Evolutionary conservation across 1,140 invertebrate species (phyloP), one percentile per base, ranked within the genome.

Genomic region (Drosophila eugracilis): DNA sequence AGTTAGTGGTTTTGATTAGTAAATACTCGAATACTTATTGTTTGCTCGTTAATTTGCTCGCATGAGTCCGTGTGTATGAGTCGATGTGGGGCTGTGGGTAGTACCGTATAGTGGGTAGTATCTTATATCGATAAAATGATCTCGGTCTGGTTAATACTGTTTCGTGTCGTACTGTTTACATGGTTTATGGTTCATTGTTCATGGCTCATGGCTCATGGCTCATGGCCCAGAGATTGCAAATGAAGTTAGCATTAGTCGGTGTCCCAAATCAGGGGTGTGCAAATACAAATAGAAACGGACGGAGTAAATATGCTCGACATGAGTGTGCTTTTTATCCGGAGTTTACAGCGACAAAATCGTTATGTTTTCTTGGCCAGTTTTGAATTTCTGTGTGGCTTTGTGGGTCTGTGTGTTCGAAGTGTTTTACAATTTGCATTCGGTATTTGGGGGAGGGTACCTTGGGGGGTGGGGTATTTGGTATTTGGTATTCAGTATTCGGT

Each of bases 71-170:
- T 26, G 22, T 7, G 34, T 41, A 22, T 37, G 36, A 22, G 19
- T 42, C 17, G 22, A n/a, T 58, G n/a, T 45, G n/a, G 53, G 32
- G 12, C 26, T n/a, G 22, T n/a, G 32, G n/a, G 48, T 41, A 30
- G 55, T 60, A 36, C 14, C 41, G 34, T 4, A 12, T 32, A 30
- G 28, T 12, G 28, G 36, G 6, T 17, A 28, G 26, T 44, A 39
- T 44, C 28, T 53, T 28, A 28, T 10, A 17, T 30, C 22, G 15
- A 59, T 73, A 30, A 72, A 75, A 76, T 76, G 70, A 65, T 69
- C 70, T 63, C 24, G 32, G 76, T 79, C 71, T 50, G 53, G 58
- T 75, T 79, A 79, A 79, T 79, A 79, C 77, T 79, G 77, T n/a
- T n/a, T n/a, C n/a, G n/a, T n/a, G 75, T 78, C 49, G 24, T 55